Evolutionary conservation across 2,888 invertebrate species (phyloP), one percentile per base, ranked within the genome.

Genomic region (Physocephala rufipes): DNA sequence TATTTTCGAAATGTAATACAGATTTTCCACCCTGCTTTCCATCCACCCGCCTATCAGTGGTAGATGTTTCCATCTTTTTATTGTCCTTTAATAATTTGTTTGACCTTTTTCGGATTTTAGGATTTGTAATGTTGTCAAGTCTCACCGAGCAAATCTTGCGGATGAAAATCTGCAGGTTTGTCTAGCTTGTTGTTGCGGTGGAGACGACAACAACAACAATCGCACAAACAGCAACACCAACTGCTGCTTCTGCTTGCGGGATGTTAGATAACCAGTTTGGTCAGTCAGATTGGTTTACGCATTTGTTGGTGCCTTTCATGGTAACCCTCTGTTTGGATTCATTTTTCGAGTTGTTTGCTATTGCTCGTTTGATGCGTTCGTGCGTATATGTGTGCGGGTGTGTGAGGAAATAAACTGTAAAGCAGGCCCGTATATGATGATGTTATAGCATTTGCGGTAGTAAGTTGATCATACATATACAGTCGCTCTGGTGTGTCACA

Each of bases 61-160:
- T n/a, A n/a, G n/a, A n/a, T 13, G 24, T 12, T 28, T 21, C 4
- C 53, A 19, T n/a, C 53, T n/a, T 21, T n/a, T 21, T 21, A 4
- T 21, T 53, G 21, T 15, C 3, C 43, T 24, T 13, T 45, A 26
- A 51, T 82, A 82, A 82, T 82, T 82, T 82, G 36, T 36, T 80
- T 82, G 79, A 78, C 81, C 73, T 78, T 81, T 82, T 78, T 80
- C 80, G 80, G 72, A 77, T 81, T 82, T 82, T 82, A 82, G n/a
- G n/a, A 82, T 82, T 82, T 82, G 79, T 26, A 36, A 36, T 36
- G 36, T 9, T 36, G 36, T 9, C 4, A 9, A 9, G 36, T 9
- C 9, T 9, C 9, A 15, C 28, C 28, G 12, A 58, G 13, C 58
- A n/a, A 58, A 58, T 16, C 26, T 58, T 19, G 58, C 58, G 58